These are phyloP conservation scores for Cydia pomonella DNA, from an alignment of 1,140 invertebrate species.

Conservation along the genomic window DNA sequence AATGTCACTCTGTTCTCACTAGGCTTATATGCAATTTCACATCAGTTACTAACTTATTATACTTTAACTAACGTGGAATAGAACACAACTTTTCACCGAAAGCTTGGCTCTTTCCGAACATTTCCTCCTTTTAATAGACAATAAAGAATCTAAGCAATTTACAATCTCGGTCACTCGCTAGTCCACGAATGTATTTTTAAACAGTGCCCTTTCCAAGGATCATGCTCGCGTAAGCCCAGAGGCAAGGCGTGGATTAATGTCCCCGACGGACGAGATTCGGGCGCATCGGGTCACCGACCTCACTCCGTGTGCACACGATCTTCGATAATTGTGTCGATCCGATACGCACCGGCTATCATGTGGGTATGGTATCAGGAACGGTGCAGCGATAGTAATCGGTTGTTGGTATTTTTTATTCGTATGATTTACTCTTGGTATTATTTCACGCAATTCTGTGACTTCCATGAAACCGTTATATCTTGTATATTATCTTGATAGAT, in stretches of 20 bases:
- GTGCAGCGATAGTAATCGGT: background rate
- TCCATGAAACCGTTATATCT: too few species aligned
- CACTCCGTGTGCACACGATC: constrained; percentile 51
- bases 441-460: too few species aligned
- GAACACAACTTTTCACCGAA: too few species aligned
- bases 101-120: background rate
- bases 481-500: too few species aligned
- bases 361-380: constrained; percentile 1
- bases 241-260: constrained; percentile 62
- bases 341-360: constrained; percentile 48
- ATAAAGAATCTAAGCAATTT: background rate
- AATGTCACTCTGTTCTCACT: too few species aligned
- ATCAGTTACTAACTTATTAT: too few species aligned
- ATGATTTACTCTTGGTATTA: too few species aligned
- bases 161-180: background rate
- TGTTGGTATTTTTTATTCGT: background rate
- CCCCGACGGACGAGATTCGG: constrained; percentile 64
- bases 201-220: too few species aligned
- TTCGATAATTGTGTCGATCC: constrained; percentile 52
- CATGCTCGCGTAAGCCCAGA: too few species aligned
- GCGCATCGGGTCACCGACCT: constrained; percentile 61
- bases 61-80: too few species aligned
- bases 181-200: constrained; percentile 14
- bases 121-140: background rate
- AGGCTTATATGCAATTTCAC: too few species aligned